Evolutionary conservation across 2,888 invertebrate genomes (phyloP), one percentile per base, ranked within the genome.

Genomic region (Meloe dianella): DNA sequence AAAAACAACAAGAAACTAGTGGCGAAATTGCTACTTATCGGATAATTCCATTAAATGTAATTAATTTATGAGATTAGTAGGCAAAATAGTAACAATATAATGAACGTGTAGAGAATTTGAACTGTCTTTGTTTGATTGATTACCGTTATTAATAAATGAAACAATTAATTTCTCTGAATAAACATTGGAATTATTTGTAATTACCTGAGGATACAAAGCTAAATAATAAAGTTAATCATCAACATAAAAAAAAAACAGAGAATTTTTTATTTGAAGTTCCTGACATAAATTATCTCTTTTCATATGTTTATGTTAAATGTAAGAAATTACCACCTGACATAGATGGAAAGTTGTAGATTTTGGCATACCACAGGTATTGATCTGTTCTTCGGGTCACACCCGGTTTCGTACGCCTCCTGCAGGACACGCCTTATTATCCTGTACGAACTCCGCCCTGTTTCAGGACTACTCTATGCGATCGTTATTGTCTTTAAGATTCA

Each of bases 401-500:
- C 74, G 73, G 68, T 63, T 51, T 66, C 60, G 47, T 61, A 67
- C 76, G 73, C 74, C 76, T 74, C 69, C 75, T 62, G 61, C 68
- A 68, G 66, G 73, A 70, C 74, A 75, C 78, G 78, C 77, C 77
- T 70, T 67, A 65, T 71, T 65, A 65, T 68, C 68, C 68, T 70
- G 3, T 5, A 51, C 12, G 70, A 70, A 74, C 73, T 71, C 74
- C 71, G 68, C 72, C 73, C 68, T 58, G 47, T 69, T 57, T 56
- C 54, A 32, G 60, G 63, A 66, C 71, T 74, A n/a, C n/a, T n/a
- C n/a, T n/a, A n/a, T n/a, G 72, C 76, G 73, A 74, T 73, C 74
- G 71, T 61, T 66, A 20, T 57, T 64, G 41, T 59, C 17, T 59
- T 56, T 70, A 71, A 69, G 72, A 71, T 75, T 74, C 75, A 74